Evolutionary conservation across 2,797 vertebrate species (phyloP).

Genomic region (Pyrocephalus nanus): DNA sequence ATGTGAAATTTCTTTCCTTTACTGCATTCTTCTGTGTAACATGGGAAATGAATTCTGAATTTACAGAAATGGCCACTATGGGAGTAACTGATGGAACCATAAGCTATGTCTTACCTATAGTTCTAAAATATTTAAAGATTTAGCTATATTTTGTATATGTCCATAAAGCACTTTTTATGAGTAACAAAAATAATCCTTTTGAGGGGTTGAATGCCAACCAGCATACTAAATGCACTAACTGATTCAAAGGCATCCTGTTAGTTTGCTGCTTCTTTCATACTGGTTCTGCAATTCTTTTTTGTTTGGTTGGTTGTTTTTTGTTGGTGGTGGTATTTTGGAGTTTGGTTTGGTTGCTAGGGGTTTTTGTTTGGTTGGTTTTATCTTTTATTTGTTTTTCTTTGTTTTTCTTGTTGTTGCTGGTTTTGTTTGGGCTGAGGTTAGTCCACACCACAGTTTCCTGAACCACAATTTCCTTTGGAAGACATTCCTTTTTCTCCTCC

Average conservation of each 20-base stretch:
- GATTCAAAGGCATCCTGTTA: not conserved
- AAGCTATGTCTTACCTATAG: not conserved
- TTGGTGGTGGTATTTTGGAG: not conserved
- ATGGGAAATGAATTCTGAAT: constrained; percentile 4
- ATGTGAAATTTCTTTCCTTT: not conserved
- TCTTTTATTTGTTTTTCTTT: not conserved
- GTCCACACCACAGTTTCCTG: not conserved
- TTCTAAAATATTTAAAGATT: not conserved
- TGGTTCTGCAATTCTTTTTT: not conserved
- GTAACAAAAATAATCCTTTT: not conserved
- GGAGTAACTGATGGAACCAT: not conserved
- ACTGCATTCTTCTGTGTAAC: not conserved
- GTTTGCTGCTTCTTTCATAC: not conserved
- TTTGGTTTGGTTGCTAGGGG: not conserved
- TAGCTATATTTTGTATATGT: not conserved
- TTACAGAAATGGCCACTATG: not conserved
- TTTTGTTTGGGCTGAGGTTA: not conserved
- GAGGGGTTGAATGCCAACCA: not conserved
- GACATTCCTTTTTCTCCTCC: not conserved
- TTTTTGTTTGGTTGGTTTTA: too few relatives aligned
- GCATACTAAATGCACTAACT: not conserved
- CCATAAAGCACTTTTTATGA: not conserved
- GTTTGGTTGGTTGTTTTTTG: not conserved
- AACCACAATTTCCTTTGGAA: not conserved
- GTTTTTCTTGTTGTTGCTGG: not conserved